Conservation (phyloP, 2,888 invertebrate genomes). For the Athalia circularis region DNA sequence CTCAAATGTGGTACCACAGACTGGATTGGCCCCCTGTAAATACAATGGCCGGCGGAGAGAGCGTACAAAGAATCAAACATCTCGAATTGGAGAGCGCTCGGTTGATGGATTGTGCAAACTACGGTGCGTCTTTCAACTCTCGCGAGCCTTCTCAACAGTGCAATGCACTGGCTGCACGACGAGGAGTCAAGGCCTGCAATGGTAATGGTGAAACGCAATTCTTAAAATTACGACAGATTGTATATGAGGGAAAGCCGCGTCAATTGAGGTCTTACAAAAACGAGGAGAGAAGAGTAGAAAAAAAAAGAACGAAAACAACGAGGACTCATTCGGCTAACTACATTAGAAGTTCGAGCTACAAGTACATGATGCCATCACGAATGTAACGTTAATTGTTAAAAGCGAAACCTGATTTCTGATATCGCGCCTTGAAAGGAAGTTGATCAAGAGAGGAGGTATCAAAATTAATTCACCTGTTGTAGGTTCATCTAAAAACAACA, state of each 20-base stretch:
- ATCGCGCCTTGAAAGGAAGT: background rate
- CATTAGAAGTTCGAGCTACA: too few relatives aligned
- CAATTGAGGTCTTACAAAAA: constrained; percentile 14
- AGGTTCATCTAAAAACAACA: constrained; percentile 92
- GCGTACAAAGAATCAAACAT: constrained; percentile 94
- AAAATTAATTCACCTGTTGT: constrained; percentile 77
- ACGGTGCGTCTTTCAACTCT: constrained; percentile 88
- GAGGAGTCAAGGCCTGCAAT: constrained; percentile 87
- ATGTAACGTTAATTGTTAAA: too few relatives aligned
- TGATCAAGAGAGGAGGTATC: background rate
- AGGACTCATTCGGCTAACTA: too few relatives aligned
- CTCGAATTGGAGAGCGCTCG: constrained; percentile 93
- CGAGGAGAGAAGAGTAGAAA: background rate
- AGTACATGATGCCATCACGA: too few relatives aligned
- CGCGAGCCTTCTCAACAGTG: constrained; percentile 87
- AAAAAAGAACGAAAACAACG: too few relatives aligned
- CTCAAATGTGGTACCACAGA: constrained; percentile 87
- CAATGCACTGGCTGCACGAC: constrained; percentile 89
- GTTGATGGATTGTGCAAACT: constrained; percentile 95
- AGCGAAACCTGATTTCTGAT: too few relatives aligned
- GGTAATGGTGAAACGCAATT: background rate
- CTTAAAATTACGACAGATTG: background rate
- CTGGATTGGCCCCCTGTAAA: constrained; percentile 87
- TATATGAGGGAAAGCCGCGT: too few relatives aligned
- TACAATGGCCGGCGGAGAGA: constrained; percentile 86